Base-by-base conservation (phyloP, 1,140 invertebrate species). In the Sitophilus oryzae region DNA sequence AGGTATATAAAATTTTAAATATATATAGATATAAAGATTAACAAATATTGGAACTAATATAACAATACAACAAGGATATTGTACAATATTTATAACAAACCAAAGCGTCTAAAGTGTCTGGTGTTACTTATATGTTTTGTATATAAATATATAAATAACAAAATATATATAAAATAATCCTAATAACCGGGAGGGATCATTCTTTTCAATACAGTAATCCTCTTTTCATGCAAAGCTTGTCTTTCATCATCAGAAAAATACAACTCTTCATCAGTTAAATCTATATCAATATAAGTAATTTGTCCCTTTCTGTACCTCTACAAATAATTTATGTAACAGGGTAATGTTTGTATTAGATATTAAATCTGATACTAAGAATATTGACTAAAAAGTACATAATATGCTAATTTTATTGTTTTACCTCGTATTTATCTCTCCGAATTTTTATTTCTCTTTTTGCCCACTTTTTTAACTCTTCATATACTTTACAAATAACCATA, bases 221-320 rank as follows among this genome's bases (percentile, higher is more conserved):
- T 34, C 21, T 54, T 59, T 23, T 49, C 20, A n/a, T 19, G 21
- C 6, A 46, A 15, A n/a, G 6, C 34, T n/a, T 37, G 19, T 18
- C 37, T 42, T 50, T 59, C 44, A 37, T 49, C 18, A 22, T 54
- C 35, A 38, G 10, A 19, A 8, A 59, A 45, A 59, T 48, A 54
- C n/a, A 59, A 22, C 21, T 59, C 36, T 54, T 54, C 52, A 45
- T 59, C 57, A 25, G 51, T 48, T 9, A 23, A 42, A 34, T 54
- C 51, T 16, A 59, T 16, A 14, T 50, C 44, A 9, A 59, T 14
- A 41, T 52, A 34, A 11, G 23, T 18, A n/a, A 46, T 19, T 30
- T 20, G 21, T 14, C 45, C 52, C 5, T 25, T 38, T 18, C 30
- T 5, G 25, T 44, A 59, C 22, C 42, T 50, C 57, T 59, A 21